A percentile compares a stretch with the other conserved stretches of the same genome.
Evolutionary conservation across 2,888 invertebrate genomes (phyloP).

Genomic region (Calephelis perditalis): DNA sequence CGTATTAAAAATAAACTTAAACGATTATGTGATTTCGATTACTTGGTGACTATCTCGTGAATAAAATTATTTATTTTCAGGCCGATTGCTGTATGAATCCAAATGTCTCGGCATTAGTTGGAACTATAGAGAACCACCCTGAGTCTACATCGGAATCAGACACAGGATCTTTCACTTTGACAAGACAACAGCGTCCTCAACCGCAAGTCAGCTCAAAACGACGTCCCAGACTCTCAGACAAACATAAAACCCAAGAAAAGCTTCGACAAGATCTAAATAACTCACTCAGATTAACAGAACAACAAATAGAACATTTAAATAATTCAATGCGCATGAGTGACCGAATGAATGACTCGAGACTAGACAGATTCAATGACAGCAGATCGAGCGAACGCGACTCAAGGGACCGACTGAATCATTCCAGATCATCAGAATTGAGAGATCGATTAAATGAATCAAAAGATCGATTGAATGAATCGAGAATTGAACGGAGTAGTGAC

Average conservation of each 20-base stretch:
- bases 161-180: slow-evolving; percentile 64
- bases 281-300: slow-evolving; percentile 41
- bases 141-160: slow-evolving; percentile 72
- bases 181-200: slow-evolving; percentile 64
- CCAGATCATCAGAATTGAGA: slow-evolving; percentile 29
- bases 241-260: slow-evolving; percentile 57
- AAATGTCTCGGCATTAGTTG: slow-evolving; percentile 64
- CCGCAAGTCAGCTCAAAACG: slow-evolving; percentile 65
- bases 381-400: slow-evolving; percentile 40
- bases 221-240: slow-evolving; percentile 51
- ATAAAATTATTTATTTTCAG: slow-evolving; percentile 38
- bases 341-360: slow-evolving; percentile 41
- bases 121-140: slow-evolving; percentile 70
- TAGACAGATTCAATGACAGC: slow-evolving; percentile 29
- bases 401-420: slow-evolving; percentile 30
- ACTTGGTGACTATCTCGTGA: no score
- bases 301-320: slow-evolving; percentile 44
- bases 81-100: slow-evolving; percentile 70
- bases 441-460: slow-evolving; percentile 41
- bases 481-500: slow-evolving; percentile 28
- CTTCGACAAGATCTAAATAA: slow-evolving; percentile 43
- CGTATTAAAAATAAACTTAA: no score
- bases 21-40: no score
- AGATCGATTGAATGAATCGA: slow-evolving; percentile 35
- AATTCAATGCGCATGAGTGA: slow-evolving; percentile 40